These are phyloP conservation scores for Champsocephalus gunnari DNA, from an alignment of 2,797 vertebrate genomes.

Conservation along the genomic window DNA sequence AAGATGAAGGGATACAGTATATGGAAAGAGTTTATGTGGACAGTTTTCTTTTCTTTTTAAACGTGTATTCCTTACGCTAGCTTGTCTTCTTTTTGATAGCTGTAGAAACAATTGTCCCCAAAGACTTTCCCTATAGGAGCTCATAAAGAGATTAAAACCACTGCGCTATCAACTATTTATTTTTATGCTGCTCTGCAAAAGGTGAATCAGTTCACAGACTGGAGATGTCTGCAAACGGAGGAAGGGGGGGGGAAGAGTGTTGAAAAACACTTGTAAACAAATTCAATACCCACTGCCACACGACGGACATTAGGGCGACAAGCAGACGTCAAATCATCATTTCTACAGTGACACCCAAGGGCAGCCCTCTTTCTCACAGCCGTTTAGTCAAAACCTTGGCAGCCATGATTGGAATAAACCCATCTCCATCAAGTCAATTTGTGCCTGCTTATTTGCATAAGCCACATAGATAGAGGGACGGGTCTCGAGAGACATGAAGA, in stretches of 20 bases:
- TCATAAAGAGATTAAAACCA: conserved; percentile 83
- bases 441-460: conserved; percentile 69
- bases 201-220: conserved; percentile 65
- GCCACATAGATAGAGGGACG: conserved; percentile 42
- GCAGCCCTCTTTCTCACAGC: conserved; percentile 48
- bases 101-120: conserved; percentile 80
- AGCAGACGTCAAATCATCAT: conserved; percentile 58
- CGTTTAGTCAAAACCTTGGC: conserved; percentile 59
- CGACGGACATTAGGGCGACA: conserved; percentile 32
- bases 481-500: conserved; percentile 55
- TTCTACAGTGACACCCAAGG: conserved; percentile 54
- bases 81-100: conserved; percentile 76
- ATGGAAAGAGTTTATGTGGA: conserved; percentile 60
- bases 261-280: conserved; percentile 64
- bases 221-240: conserved; percentile 46
- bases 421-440: conserved; percentile 76
- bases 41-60: conserved; percentile 40
- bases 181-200: conserved; percentile 68
- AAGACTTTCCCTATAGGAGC: conserved; percentile 75
- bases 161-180: conserved; percentile 75
- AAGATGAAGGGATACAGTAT: conserved; percentile 30
- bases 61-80: conserved; percentile 68
- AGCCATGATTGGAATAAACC: conserved; percentile 73
- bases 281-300: conserved; percentile 49
- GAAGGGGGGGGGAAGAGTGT: conserved; percentile 23